Evolutionary conservation across 2,888 invertebrate species (phyloP).

Genomic region (Nomada flava): DNA sequence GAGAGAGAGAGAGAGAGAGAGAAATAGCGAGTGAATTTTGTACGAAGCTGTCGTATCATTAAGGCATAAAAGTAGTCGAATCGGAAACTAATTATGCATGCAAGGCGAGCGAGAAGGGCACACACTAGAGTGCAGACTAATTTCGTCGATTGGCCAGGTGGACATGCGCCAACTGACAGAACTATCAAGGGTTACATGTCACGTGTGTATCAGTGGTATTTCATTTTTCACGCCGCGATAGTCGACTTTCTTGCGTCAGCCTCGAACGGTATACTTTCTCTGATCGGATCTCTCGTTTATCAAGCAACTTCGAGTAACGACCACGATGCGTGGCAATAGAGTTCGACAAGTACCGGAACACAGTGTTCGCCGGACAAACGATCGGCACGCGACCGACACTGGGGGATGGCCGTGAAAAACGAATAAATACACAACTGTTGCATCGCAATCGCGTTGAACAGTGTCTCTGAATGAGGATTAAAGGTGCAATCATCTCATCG

Average conservation of each 20-base stretch:
- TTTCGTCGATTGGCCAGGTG: constrained; percentile 79
- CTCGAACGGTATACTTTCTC: neutral
- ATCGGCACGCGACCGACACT: constrained; percentile 24
- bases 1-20: constrained; percentile 28
- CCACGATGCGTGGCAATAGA: neutral
- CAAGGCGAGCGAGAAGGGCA: constrained; percentile 79
- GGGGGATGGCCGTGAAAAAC: constrained; percentile 71
- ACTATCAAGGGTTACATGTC: constrained; percentile 70
- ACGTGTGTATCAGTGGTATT: constrained; percentile 71
- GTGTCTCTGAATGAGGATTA: constrained; percentile 57
- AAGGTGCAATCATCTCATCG: constrained; percentile 68
- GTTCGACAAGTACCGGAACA: neutral
- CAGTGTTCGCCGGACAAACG: neutral
- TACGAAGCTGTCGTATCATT: constrained; percentile 71
- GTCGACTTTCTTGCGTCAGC: neutral
- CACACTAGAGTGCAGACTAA: constrained; percentile 83
- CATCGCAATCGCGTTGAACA: constrained; percentile 65
- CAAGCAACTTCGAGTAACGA: too few species aligned
- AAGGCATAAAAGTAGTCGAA: constrained; percentile 67
- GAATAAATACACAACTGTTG: constrained; percentile 73
- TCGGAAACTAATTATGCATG: constrained; percentile 77
- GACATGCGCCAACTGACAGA: constrained; percentile 83
- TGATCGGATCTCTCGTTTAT: neutral
- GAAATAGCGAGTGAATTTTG: constrained; percentile 40
- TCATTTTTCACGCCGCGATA: constrained; percentile 74